phyloP scores from a whole-genome alignment of 2,888 invertebrate species.

The Abrostola tripartita region DNA sequence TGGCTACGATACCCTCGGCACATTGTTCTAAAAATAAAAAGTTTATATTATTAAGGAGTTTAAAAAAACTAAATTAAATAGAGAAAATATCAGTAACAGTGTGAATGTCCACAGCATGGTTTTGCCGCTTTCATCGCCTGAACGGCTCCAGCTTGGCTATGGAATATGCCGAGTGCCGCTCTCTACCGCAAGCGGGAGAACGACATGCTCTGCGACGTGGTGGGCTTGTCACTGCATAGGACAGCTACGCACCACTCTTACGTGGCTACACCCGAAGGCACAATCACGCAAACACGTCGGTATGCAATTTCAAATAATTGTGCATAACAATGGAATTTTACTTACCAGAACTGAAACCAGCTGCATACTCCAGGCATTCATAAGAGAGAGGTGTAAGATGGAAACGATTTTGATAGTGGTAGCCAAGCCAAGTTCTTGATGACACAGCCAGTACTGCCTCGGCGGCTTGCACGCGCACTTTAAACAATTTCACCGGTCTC shows the following conservation, averaged over 20 bases:
- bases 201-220: constrained; percentile 90
- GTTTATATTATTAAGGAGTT: constrained; percentile 50
- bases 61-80: constrained; percentile 6
- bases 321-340: neutral
- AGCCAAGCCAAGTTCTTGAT: constrained; percentile 99
- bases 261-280: constrained; percentile 71
- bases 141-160: constrained; percentile 91
- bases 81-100: too few relatives aligned
- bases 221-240: constrained; percentile 86
- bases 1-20: constrained; percentile 99
- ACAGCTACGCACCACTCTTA: constrained; percentile 86
- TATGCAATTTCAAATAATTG: constrained; percentile 2
- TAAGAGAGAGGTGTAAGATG: constrained; percentile 98
- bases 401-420: constrained; percentile 98
- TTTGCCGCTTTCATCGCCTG: constrained; percentile 90
- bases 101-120: constrained; percentile 90
- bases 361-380: constrained; percentile 98
- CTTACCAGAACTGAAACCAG: constrained; percentile 95
- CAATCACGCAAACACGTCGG: constrained; percentile 77
- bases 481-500: constrained; percentile 97
- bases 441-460: constrained; percentile 99
- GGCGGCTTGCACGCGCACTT: constrained; percentile 97
- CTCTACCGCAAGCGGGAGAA: constrained; percentile 87
- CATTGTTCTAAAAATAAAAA: constrained; percentile 93
- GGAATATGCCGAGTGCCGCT: constrained; percentile 91